Percentiles rank a stretch among this genome's conserved stretches.
Conservation (phyloP, 2,113 vertebrate genomes). For the Corythaeola cristata region DNA sequence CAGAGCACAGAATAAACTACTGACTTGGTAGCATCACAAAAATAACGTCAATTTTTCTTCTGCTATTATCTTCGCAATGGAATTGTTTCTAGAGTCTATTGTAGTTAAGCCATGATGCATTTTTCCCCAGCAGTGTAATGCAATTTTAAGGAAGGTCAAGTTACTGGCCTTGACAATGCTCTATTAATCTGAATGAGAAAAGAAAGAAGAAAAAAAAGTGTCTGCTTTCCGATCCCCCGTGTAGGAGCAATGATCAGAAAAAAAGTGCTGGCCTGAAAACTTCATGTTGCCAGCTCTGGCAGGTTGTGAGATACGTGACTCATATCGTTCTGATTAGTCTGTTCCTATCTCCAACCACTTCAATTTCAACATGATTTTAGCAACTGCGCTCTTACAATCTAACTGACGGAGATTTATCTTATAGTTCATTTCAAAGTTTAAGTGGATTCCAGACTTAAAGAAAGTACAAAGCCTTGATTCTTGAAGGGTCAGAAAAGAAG, state of each 20-base stretch:
- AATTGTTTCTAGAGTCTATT: constrained; percentile 62
- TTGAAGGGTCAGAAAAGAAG: constrained; percentile 33
- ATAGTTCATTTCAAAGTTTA: constrained; percentile 49
- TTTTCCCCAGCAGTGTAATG: constrained; percentile 48
- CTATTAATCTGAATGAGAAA: constrained; percentile 66
- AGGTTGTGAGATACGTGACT: constrained; percentile 35
- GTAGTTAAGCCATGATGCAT: constrained; percentile 61
- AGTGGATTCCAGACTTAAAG: constrained; percentile 55
- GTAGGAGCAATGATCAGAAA: constrained; percentile 47
- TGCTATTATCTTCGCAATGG: constrained; percentile 62
- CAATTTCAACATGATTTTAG: constrained; percentile 50
- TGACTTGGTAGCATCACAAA: constrained; percentile 56
- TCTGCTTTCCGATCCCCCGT: background rate
- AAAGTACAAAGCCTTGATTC: constrained; percentile 30
- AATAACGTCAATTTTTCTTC: constrained; percentile 61
- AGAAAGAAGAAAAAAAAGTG: constrained; percentile 1
- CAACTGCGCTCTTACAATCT: background rate
- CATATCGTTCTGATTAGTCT: constrained; percentile 47
- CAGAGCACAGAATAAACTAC: constrained; percentile 48
- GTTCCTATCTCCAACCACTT: constrained; percentile 58
- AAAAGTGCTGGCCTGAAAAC: constrained; percentile 48
- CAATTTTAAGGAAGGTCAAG: constrained; percentile 67
- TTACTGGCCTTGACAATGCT: constrained; percentile 62
- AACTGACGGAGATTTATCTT: constrained; percentile 47
- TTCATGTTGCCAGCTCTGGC: constrained; percentile 26